phyloP scores from a whole-genome alignment of 2,888 invertebrate species.

The Sussaba pulchella region DNA sequence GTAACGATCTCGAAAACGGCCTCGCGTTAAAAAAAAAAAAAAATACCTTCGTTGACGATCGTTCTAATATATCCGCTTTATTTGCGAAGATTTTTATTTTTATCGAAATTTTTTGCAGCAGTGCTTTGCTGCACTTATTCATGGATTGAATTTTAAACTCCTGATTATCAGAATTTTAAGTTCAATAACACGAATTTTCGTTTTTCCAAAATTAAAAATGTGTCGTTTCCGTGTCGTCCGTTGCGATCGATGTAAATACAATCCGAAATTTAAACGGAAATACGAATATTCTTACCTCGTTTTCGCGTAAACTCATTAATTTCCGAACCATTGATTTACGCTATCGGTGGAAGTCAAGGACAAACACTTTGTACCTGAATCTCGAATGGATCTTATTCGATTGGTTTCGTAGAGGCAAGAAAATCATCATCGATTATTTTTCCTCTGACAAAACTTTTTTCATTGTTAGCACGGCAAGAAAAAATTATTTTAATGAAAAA shows the following conservation, averaged over 20 bases:
- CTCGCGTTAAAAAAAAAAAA: slow-evolving; percentile 14
- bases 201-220: slow-evolving; percentile 3
- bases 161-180: slow-evolving; percentile 43
- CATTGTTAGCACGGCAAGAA: slow-evolving; percentile 17
- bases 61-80: slow-evolving; percentile 17
- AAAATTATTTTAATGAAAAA: slow-evolving; percentile 54
- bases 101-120: slow-evolving; percentile 13
- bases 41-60: not conserved
- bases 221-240: slow-evolving; percentile 17
- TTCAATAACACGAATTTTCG: slow-evolving; percentile 43
- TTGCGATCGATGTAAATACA: slow-evolving; percentile 47
- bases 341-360: slow-evolving; percentile 9
- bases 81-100: not conserved
- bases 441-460: slow-evolving; percentile 9
- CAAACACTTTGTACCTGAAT: slow-evolving; percentile 20
- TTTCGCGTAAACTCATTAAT: slow-evolving; percentile 19
- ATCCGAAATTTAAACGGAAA: slow-evolving; percentile 24
- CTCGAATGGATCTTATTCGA: slow-evolving; percentile 12
- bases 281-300: slow-evolving; percentile 17
- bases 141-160: slow-evolving; percentile 28
- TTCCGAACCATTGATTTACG: not conserved
- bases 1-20: slow-evolving; percentile 3
- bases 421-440: slow-evolving; percentile 5
- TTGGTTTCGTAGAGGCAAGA: not conserved
- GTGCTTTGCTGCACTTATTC: slow-evolving; percentile 14